Evolutionary conservation across 2,888 invertebrate species (phyloP).

Genomic region (Gymnocheta viridis): DNA sequence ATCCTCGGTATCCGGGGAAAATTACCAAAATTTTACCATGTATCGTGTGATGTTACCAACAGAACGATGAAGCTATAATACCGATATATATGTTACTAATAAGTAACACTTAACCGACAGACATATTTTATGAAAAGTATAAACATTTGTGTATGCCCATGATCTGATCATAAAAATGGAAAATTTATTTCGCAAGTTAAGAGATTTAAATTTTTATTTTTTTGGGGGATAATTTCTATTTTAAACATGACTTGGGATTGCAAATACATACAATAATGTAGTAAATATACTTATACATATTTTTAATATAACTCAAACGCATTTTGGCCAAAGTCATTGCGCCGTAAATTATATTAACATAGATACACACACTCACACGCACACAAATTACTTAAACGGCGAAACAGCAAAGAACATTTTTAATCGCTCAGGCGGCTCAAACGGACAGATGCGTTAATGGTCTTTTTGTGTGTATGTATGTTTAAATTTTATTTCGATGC

Average conservation of each 20-base stretch:
- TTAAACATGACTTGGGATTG: slow-evolving; percentile 50
- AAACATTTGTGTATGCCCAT: slow-evolving; percentile 67
- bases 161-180: slow-evolving; percentile 64
- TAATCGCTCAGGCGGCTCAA: slow-evolving; percentile 80
- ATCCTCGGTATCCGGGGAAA: too few relatives aligned
- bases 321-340: slow-evolving; percentile 54
- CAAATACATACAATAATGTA: slow-evolving; percentile 24
- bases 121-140: slow-evolving; percentile 51
- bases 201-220: slow-evolving; percentile 58
- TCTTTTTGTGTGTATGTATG: slow-evolving; percentile 60
- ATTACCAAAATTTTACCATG: too few relatives aligned
- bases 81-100: neutral
- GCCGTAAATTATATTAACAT: slow-evolving; percentile 50
- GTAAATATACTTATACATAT: neutral
- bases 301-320: slow-evolving; percentile 37
- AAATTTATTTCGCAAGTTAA: slow-evolving; percentile 50
- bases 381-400: neutral
- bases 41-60: too few relatives aligned
- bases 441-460: slow-evolving; percentile 76
- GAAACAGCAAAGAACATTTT: slow-evolving; percentile 71
- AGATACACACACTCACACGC: neutral
- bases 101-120: slow-evolving; percentile 37
- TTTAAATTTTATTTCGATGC: slow-evolving; percentile 75
- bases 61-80: neutral
- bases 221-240: slow-evolving; percentile 55